Evolutionary conservation across 2,797 vertebrate genomes (phyloP).

Genomic region (Eulemur rubriventer): DNA sequence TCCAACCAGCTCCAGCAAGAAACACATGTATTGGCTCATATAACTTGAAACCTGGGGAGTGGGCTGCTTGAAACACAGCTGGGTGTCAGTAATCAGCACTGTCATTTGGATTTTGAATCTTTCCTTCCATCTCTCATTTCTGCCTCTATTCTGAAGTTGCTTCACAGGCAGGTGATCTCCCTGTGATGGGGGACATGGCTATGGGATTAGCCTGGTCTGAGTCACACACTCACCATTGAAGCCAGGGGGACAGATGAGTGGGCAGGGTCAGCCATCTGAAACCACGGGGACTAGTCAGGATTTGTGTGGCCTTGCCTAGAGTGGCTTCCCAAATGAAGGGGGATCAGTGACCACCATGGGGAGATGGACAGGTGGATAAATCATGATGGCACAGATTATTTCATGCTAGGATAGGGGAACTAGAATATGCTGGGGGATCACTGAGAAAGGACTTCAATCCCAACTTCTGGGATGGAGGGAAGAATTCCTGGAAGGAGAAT

Average conservation of each 20-base stretch:
- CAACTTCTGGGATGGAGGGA: neutral
- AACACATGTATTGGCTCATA: neutral
- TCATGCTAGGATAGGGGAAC: neutral
- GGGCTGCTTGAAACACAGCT: neutral
- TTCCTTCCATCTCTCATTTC: neutral
- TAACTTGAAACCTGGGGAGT: neutral
- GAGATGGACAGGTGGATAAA: neutral
- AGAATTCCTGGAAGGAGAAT: neutral
- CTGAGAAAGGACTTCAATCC: neutral
- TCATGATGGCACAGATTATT: neutral
- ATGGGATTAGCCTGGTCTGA: neutral
- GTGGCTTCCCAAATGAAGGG: neutral
- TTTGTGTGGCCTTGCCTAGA: neutral
- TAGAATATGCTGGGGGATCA: neutral
- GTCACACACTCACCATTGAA: neutral
- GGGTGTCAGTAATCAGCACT: neutral
- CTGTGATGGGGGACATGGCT: neutral
- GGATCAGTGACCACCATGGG: neutral
- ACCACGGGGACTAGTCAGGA: neutral
- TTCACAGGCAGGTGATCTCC: neutral
- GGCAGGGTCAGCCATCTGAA: neutral
- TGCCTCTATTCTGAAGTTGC: neutral
- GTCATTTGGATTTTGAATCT: neutral
- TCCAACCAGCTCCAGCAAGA: neutral
- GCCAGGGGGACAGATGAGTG: neutral